phyloP scores from a whole-genome alignment of 2,797 vertebrate genomes.

The Lepilemur ruficaudatus region DNA sequence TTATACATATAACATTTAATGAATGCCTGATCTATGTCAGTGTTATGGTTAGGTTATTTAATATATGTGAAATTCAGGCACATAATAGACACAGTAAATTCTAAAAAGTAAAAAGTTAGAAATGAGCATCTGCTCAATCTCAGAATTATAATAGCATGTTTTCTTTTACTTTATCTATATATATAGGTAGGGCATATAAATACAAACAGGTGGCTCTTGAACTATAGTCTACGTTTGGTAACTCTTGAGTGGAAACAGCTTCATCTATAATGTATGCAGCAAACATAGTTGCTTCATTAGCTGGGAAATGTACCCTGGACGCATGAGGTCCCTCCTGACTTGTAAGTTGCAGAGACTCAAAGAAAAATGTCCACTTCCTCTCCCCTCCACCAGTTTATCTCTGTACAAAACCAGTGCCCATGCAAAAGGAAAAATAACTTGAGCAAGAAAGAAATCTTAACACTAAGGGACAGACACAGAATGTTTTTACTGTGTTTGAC shows the following conservation, averaged over 20 bases:
- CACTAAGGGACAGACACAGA: background rate
- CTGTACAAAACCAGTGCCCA: background rate
- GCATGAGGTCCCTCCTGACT: background rate
- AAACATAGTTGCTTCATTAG: background rate
- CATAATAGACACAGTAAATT: background rate
- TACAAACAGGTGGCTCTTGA: background rate
- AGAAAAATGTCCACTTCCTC: background rate
- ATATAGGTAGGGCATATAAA: background rate
- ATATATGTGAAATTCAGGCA: background rate
- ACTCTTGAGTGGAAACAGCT: background rate
- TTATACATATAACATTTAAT: background rate
- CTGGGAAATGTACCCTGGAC: background rate
- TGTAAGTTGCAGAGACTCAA: background rate
- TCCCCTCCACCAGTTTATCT: background rate
- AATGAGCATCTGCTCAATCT: background rate
- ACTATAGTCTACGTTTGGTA: background rate
- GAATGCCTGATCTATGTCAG: background rate
- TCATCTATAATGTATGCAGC: background rate
- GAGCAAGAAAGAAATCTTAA: conserved; percentile 13
- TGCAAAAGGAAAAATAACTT: background rate
- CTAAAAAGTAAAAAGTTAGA: background rate
- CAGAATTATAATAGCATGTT: background rate
- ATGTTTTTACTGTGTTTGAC: conserved; percentile 18
- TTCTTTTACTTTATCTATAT: background rate
- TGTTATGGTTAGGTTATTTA: background rate